A percentile compares a stretch with the other conserved stretches of the same genome.
Conservation (phyloP, 2,888 invertebrate species). For the Nomada goodeniana region DNA sequence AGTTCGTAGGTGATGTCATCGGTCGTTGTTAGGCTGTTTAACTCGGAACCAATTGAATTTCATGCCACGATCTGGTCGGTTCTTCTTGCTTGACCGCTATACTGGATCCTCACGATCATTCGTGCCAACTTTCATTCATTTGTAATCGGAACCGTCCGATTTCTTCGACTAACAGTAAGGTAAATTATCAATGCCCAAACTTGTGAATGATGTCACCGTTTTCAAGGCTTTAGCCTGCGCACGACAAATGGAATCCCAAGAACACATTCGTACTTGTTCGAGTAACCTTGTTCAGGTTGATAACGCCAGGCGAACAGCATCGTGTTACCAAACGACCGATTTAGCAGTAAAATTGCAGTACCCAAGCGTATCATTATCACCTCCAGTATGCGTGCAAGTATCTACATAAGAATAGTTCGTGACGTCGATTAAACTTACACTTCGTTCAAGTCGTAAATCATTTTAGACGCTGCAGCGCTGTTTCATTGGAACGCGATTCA, state of each 20-base stretch:
- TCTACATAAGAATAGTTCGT: background rate
- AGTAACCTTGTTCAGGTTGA: conserved; percentile 49
- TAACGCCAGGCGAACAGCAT: conserved; percentile 24
- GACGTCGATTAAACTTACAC: background rate
- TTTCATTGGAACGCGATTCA: background rate
- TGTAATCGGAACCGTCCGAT: background rate
- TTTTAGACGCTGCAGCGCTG: background rate
- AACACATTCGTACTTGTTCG: conserved; percentile 14
- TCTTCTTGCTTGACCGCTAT: conserved; percentile 28
- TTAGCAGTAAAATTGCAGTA: conserved; percentile 19
- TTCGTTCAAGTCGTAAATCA: background rate
- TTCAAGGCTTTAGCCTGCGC: background rate
- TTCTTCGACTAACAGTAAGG: background rate
- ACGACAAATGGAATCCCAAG: conserved; percentile 18
- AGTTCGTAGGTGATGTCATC: conserved; percentile 70
- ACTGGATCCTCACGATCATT: background rate
- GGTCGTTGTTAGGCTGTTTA: conserved; percentile 46
- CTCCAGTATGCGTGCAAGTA: background rate
- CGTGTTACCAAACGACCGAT: background rate
- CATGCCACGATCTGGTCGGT: conserved; percentile 26
- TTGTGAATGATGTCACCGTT: conserved; percentile 43
- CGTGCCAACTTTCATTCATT: background rate
- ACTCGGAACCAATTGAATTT: conserved; percentile 71
- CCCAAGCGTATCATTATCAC: background rate
- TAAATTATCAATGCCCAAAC: conserved; percentile 26